Base-by-base conservation (phyloP, 2,888 invertebrate species). In the Doris montereyensis region DNA sequence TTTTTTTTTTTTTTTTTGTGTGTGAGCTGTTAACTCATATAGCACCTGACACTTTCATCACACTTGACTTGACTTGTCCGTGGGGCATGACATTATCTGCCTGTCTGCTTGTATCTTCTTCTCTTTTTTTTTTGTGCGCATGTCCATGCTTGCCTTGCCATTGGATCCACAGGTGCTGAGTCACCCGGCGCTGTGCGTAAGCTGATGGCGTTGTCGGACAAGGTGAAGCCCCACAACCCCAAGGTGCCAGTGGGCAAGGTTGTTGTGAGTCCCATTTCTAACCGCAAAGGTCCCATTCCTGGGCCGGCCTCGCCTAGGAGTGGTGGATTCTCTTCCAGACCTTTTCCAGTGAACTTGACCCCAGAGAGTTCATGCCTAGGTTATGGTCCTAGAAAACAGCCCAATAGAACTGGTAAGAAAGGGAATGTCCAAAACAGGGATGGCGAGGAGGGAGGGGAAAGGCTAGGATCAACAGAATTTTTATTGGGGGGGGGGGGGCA, bases 151-250 rank as follows among this genome's bases (percentile, higher is more conserved):
- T n/a, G n/a, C n/a, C n/a, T n/a, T n/a, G n/a, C n/a, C n/a, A n/a
- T n/a, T n/a, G n/a, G n/a, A n/a, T n/a, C n/a, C n/a, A n/a, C 84
- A 93, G 95, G 97, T 84, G 95, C 98, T 60, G 97, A 97, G 60
- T 98, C 98, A 17, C 99, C 99, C 26, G 98, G 98, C 92, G 97
- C 98, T 8, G 97, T 99, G 24, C 94, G 97, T 87, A 99, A 99
- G 92, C 94, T 99, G 90, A 93, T 99, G 85, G 95, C 98, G 5
- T 93, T 99, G 35, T 97, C 92, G 17, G 92, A 93, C 83, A 90
- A 90, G 84, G 89, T 89, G 17, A 88, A 88, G 72, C 90, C 90
- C 62, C 89, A 89, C 83, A 89, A 90, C 81, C 87, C 87, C 77
- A 89, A 89, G 85, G 84, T 86, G 68, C 85, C 87, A 76, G 84